Percentiles rank a stretch among this genome's conserved stretches.
Conservation (phyloP, 2,113 vertebrate genomes). For the Mirounga angustirostris region DNA sequence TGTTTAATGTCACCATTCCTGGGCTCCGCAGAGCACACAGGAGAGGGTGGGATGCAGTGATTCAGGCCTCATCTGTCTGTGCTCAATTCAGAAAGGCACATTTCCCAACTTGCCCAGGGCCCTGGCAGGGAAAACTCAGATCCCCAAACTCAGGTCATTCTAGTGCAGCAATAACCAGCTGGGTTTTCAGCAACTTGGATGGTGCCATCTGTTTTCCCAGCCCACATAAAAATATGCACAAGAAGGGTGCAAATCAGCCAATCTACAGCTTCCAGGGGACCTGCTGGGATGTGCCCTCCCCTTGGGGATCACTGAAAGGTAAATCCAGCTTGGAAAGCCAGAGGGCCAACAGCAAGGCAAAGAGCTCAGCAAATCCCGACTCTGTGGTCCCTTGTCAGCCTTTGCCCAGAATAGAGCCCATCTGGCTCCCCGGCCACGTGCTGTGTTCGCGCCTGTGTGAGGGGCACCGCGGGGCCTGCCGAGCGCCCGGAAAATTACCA, state of each 20-base stretch:
- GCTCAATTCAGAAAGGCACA: constrained; percentile 48
- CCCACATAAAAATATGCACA: constrained; percentile 70
- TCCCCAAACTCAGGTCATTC: constrained; percentile 71
- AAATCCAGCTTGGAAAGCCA: background rate
- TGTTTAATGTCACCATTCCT: background rate
- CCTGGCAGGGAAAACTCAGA: constrained; percentile 63
- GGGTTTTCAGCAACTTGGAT: constrained; percentile 76
- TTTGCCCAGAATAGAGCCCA: constrained; percentile 53
- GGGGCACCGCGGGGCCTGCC: background rate
- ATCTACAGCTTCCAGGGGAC: constrained; percentile 30
- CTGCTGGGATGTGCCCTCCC: constrained; percentile 46
- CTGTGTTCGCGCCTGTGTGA: background rate
- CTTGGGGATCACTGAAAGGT: constrained; percentile 62
- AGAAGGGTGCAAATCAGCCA: constrained; percentile 73
- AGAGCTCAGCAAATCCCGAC: background rate
- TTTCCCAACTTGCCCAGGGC: constrained; percentile 60
- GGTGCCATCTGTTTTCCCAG: constrained; percentile 79
- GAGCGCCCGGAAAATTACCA: constrained; percentile 75
- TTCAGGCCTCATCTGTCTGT: background rate
- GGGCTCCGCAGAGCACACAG: background rate
- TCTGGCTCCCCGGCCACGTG: constrained; percentile 38
- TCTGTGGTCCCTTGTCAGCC: background rate
- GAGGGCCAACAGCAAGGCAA: background rate
- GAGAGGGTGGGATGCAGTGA: background rate
- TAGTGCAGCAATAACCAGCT: constrained; percentile 73